Percentiles rank a stretch among this genome's conserved stretches.
These are phyloP conservation scores for Porites divaricata DNA, from an alignment of 92 coral and sea anemone species.

Conservation along the genomic window DNA sequence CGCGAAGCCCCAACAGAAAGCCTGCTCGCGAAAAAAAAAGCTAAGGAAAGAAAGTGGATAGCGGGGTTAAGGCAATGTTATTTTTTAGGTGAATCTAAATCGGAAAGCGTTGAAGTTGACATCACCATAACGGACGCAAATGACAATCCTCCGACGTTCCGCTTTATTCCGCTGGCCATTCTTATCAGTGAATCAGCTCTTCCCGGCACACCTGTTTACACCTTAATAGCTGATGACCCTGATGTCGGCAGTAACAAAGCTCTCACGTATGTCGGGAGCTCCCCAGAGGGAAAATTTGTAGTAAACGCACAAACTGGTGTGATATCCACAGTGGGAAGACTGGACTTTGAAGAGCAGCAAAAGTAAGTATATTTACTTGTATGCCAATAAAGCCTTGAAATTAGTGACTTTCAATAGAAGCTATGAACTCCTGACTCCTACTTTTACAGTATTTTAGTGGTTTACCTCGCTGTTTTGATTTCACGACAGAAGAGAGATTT, in stretches of 20 bases:
- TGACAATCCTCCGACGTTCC: constrained; percentile 82
- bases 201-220: constrained; percentile 85
- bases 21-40: too few species aligned
- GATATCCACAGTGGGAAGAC: constrained; percentile 61
- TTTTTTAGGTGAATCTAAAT: constrained; percentile 81
- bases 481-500: too few species aligned
- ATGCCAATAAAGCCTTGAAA: neutral
- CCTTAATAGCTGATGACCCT: constrained; percentile 84
- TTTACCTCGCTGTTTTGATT: too few species aligned
- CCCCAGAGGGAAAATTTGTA: constrained; percentile 79
- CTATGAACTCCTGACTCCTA: too few species aligned
- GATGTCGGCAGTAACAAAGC: constrained; percentile 77
- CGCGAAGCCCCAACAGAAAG: too few species aligned
- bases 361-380: constrained; percentile 46
- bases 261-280: constrained; percentile 70
- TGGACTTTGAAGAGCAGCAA: constrained; percentile 79
- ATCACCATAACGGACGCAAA: constrained; percentile 84
- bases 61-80: neutral
- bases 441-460: too few species aligned
- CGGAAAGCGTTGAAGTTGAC: constrained; percentile 84
- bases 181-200: constrained; percentile 87
- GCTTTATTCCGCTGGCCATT: constrained; percentile 68
- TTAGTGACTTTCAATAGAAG: neutral
- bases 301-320: constrained; percentile 83
- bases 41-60: too few species aligned